A percentile compares a stretch with the other conserved stretches of the same genome.
Conservation (phyloP, 2,888 invertebrate species). For the Megalurothrips usitatus region DNA sequence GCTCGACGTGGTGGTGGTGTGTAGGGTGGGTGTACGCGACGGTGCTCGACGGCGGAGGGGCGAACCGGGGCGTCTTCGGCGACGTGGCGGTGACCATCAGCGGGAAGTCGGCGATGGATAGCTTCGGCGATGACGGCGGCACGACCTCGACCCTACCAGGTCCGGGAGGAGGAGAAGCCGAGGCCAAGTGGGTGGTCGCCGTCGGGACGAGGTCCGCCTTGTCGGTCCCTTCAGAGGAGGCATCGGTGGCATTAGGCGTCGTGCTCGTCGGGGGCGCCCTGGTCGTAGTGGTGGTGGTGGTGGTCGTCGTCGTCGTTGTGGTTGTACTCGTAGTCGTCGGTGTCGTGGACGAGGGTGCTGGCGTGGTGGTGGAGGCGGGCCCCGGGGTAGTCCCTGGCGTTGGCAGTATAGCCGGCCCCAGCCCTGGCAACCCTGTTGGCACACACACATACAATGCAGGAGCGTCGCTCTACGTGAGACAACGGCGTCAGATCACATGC, state of each 20-base stretch:
- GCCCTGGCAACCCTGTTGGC: background rate
- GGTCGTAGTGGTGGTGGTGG: conserved; percentile 7
- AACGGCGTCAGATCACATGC: too few species aligned
- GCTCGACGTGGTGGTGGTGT: too few species aligned
- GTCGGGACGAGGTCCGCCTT: background rate
- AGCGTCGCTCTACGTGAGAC: too few species aligned
- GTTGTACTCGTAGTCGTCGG: background rate
- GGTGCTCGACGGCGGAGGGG: conserved; percentile 20
- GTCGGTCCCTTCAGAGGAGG: background rate
- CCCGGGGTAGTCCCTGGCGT: background rate
- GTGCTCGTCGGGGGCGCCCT: background rate
- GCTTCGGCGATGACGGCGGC: background rate
- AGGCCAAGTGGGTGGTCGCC: background rate
- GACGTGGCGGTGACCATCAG: background rate
- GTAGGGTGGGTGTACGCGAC: background rate
- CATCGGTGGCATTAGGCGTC: background rate
- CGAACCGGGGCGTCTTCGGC: conserved; percentile 12
- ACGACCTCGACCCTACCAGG: background rate
- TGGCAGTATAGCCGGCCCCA: background rate
- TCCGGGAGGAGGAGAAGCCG: background rate
- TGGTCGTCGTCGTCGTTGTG: background rate
- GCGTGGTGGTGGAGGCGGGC: background rate
- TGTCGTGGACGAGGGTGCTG: background rate
- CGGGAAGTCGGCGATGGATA: background rate
- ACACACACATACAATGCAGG: background rate